Evolutionary conservation across 2,113 vertebrate species (phyloP).

Genomic region (Corythoichthys intestinalis): DNA sequence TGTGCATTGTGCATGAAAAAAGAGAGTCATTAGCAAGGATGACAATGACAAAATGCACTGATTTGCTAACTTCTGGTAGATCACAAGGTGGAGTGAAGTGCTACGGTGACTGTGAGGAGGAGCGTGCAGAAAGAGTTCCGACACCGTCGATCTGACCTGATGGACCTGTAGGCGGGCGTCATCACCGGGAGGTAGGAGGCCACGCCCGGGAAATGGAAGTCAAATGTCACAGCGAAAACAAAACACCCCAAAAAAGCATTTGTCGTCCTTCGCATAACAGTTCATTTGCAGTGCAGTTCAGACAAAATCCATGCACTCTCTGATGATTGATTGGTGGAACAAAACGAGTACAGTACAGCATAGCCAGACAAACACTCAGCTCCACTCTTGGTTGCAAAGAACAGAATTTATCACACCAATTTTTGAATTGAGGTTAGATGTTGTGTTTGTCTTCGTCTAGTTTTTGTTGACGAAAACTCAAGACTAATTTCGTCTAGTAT

Average conservation of each 20-base stretch:
- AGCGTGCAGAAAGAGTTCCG: constrained; percentile 54
- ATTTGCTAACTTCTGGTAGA: constrained; percentile 17
- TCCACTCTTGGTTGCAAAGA: neutral
- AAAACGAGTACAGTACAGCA: constrained; percentile 19
- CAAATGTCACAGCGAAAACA: constrained; percentile 44
- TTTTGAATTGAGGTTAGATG: neutral
- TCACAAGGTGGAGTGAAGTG: constrained; percentile 20
- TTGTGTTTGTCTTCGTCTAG: too few relatives aligned
- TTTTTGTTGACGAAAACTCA: too few relatives aligned
- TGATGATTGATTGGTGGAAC: constrained; percentile 32
- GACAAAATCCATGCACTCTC: neutral
- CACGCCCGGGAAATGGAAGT: constrained; percentile 51
- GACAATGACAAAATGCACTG: constrained; percentile 12
- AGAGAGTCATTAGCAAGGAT: constrained; percentile 24
- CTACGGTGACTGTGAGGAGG: constrained; percentile 12
- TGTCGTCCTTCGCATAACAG: neutral
- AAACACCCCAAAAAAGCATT: neutral
- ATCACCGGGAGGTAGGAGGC: constrained; percentile 53
- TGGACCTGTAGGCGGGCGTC: constrained; percentile 62
- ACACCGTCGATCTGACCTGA: constrained; percentile 67
- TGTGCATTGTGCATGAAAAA: constrained; percentile 47
- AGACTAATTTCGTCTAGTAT: too few relatives aligned
- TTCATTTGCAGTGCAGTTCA: too few relatives aligned
- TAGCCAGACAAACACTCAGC: constrained; percentile 34
- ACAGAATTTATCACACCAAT: neutral